Evolutionary conservation across 2,113 vertebrate species (phyloP).

Genomic region (Theristicus caerulescens): DNA sequence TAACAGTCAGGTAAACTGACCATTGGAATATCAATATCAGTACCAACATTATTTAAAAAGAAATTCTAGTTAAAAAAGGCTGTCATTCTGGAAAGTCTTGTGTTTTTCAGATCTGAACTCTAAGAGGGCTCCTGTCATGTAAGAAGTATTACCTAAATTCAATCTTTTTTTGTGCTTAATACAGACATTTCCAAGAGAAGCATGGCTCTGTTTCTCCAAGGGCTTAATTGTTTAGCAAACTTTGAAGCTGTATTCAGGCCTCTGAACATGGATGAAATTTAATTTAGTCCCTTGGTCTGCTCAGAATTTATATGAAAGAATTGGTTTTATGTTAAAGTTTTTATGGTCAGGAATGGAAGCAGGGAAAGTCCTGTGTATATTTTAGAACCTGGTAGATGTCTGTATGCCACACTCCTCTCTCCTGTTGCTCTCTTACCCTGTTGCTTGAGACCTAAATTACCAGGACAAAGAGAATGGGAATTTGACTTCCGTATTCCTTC

Average conservation of each 20-base stretch:
- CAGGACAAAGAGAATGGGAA: not conserved
- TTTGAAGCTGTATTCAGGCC: not conserved
- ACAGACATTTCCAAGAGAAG: not conserved
- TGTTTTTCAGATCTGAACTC: not conserved
- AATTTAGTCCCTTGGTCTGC: not conserved
- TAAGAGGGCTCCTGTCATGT: not conserved
- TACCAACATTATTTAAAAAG: not conserved
- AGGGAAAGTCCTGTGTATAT: not conserved
- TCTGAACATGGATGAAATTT: not conserved
- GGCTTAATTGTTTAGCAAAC: not conserved
- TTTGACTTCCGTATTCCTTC: not conserved
- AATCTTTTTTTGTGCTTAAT: not conserved
- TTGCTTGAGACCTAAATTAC: not conserved
- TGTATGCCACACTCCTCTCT: not conserved
- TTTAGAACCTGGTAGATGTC: not conserved
- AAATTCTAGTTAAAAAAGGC: not conserved
- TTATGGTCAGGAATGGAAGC: not conserved
- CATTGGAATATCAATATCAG: not conserved
- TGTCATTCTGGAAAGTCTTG: not conserved
- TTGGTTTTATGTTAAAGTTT: not conserved
- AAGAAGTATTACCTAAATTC: not conserved
- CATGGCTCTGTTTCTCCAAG: not conserved
- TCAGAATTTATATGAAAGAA: not conserved
- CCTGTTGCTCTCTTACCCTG: not conserved
- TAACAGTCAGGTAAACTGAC: not conserved